phyloP scores from a whole-genome alignment of 2,797 vertebrate genomes.

The Lacerta viridis region DNA sequence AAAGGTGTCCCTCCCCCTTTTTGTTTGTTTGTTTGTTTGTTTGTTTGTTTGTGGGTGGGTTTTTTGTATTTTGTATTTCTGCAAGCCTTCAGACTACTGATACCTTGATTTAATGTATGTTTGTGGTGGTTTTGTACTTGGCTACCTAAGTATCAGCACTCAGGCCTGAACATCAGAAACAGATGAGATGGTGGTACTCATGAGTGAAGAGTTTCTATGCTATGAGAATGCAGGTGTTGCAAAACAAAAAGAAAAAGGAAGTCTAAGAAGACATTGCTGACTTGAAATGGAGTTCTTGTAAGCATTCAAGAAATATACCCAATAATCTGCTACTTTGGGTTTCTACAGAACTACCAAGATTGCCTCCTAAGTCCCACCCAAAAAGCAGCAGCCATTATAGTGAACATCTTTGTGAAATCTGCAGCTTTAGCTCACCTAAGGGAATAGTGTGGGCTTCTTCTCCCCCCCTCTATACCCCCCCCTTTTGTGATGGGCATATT shows the following conservation, averaged over 20 bases:
- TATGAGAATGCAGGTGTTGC: neutral
- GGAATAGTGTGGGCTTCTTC: constrained; percentile 68
- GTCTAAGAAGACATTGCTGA: neutral
- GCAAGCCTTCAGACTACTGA: neutral
- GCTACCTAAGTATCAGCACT: neutral
- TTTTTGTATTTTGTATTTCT: neutral
- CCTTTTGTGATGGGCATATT: constrained; percentile 64
- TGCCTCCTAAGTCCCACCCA: constrained; percentile 54
- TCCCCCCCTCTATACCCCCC: neutral
- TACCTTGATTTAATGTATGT: neutral
- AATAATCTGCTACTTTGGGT: constrained; percentile 29
- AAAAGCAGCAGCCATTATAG: constrained; percentile 63
- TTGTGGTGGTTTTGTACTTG: no score
- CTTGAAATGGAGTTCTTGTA: neutral
- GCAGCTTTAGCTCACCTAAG: constrained; percentile 62
- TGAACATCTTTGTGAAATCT: constrained; percentile 64
- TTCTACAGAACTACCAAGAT: constrained; percentile 35
- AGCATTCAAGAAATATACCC: constrained; percentile 39
- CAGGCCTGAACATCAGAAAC: neutral
- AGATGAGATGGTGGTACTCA: neutral
- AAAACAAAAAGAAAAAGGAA: neutral
- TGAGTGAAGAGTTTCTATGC: neutral
- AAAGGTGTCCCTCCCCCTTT: no score
- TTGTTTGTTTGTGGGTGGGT: no score
- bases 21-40: no score